Conservation (phyloP, 2,797 vertebrate genomes). For the Karalla daura region DNA sequence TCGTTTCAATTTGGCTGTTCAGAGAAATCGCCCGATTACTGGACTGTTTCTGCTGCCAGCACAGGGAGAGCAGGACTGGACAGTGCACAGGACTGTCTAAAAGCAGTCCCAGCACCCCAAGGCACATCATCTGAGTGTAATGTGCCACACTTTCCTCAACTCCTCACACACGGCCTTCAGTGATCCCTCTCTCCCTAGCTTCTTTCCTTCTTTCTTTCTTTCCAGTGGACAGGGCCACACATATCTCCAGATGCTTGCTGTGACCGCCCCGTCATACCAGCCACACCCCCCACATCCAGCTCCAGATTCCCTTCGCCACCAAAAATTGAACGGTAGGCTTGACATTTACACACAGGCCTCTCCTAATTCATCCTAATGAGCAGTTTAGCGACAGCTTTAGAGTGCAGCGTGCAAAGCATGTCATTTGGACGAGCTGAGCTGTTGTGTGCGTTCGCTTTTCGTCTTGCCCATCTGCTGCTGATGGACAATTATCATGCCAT, state of each 20-base stretch:
- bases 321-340: slow-evolving; percentile 79
- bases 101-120: slow-evolving; percentile 58
- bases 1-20: slow-evolving; percentile 69
- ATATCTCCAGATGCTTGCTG: slow-evolving; percentile 75
- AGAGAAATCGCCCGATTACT: slow-evolving; percentile 70
- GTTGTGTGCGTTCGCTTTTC: slow-evolving; percentile 66
- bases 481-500: slow-evolving; percentile 64
- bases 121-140: slow-evolving; percentile 51
- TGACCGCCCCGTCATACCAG: slow-evolving; percentile 69
- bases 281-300: slow-evolving; percentile 72
- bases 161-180: slow-evolving; percentile 46
- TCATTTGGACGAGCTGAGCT: slow-evolving; percentile 74
- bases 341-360: slow-evolving; percentile 75
- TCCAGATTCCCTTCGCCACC: slow-evolving; percentile 71
- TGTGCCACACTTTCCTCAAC: slow-evolving; percentile 30
- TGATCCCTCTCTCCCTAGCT: slow-evolving; percentile 28
- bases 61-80: slow-evolving; percentile 47
- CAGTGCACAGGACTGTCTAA: slow-evolving; percentile 51
- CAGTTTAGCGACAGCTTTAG: slow-evolving; percentile 81
- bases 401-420: slow-evolving; percentile 75
- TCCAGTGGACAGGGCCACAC: slow-evolving; percentile 69
- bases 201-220: slow-evolving; percentile 6
- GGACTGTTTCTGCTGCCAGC: slow-evolving; percentile 59
- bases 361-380: slow-evolving; percentile 84
- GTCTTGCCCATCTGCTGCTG: slow-evolving; percentile 68